Conservation (phyloP, 2,888 invertebrate genomes). For the Vannuccia rotundouncinata region DNA sequence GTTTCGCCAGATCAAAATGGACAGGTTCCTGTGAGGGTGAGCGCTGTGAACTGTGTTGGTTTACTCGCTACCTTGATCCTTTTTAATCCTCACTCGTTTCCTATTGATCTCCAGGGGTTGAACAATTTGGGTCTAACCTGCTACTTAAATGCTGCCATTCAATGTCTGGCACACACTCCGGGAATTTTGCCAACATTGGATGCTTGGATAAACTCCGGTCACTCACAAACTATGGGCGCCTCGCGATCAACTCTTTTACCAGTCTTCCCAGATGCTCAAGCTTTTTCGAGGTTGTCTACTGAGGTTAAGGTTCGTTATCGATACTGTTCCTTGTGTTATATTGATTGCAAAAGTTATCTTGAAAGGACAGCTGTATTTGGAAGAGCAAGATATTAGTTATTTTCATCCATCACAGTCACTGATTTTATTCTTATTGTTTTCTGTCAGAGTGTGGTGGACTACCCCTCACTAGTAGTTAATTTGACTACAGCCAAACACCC, state of each 20-base stretch:
- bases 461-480: not conserved
- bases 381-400: too few species aligned
- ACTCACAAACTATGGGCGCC: not conserved
- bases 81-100: not conserved
- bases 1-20: not conserved
- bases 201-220: not conserved
- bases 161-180: not conserved
- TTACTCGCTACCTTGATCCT: not conserved
- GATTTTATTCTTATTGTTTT: not conserved
- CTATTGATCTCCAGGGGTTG: not conserved
- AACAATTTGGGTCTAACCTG: not conserved
- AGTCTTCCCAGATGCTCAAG: not conserved
- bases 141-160: not conserved
- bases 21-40: not conserved
- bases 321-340: not conserved
- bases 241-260: not conserved
- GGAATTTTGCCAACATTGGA: not conserved
- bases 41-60: not conserved
- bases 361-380: too few species aligned
- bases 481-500: not conserved
- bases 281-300: not conserved
- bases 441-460: not conserved
- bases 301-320: not conserved
- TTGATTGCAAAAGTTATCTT: too few species aligned
- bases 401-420: too few species aligned